Evolutionary conservation across 2,113 vertebrate species (phyloP).

Genomic region (Spea multiplicata): DNA sequence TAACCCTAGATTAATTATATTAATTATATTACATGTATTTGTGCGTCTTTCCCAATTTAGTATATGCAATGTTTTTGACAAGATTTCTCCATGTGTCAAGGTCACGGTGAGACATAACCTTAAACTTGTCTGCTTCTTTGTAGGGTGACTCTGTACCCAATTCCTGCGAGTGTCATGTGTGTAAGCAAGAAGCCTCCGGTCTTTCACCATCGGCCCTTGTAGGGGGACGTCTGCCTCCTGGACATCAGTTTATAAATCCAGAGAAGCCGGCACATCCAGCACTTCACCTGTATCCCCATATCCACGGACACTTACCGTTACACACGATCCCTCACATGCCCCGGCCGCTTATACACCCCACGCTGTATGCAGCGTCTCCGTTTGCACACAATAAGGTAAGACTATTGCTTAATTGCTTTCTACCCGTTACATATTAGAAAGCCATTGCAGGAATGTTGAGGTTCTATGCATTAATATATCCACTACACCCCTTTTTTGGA

Average conservation of each 20-base stretch:
- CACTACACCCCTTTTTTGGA: no score
- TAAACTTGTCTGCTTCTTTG: neutral
- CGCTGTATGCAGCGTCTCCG: slow-evolving; percentile 88
- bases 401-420: no score
- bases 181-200: slow-evolving; percentile 85
- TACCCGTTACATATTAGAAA: no score
- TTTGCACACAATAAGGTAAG: slow-evolving; percentile 94
- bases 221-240: slow-evolving; percentile 74
- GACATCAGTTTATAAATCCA: slow-evolving; percentile 87
- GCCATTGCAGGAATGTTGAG: no score
- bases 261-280: slow-evolving; percentile 88
- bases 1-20: slow-evolving; percentile 47
- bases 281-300: slow-evolving; percentile 96
- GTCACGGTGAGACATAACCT: no score
- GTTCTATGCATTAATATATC: no score
- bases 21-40: no score
- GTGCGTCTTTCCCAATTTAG: no score
- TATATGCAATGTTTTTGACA: no score
- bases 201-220: slow-evolving; percentile 73
- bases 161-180: slow-evolving; percentile 93
- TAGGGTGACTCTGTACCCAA: slow-evolving; percentile 81
- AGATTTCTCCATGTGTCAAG: no score
- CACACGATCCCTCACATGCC: slow-evolving; percentile 87
- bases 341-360: slow-evolving; percentile 86
- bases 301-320: slow-evolving; percentile 92